Conservation (phyloP, 2,113 vertebrate species). For the Melanotaenia duboulayi region DNA sequence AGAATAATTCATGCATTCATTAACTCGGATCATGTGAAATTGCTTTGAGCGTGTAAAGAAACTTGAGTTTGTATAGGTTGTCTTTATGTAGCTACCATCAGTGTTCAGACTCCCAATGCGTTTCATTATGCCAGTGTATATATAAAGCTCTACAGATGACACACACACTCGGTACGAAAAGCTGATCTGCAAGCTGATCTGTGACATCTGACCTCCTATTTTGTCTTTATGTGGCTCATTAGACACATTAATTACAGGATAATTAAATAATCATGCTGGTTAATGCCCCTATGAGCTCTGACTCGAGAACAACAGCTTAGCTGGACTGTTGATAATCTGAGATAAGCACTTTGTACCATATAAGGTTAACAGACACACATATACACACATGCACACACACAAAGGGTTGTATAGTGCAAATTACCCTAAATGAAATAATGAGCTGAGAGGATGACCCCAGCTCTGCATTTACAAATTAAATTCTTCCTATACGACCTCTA, state of each 20-base stretch:
- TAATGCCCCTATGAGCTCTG: conserved; percentile 15
- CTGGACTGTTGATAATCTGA: background rate
- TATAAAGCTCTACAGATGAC: too few species aligned
- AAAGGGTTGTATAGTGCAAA: conserved; percentile 1
- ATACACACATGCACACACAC: conserved; percentile 2
- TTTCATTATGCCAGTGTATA: too few species aligned
- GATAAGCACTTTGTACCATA: conserved; percentile 15
- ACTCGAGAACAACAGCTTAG: conserved; percentile 19
- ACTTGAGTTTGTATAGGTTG: too few species aligned
- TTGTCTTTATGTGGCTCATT: conserved; percentile 38
- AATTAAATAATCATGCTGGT: conserved; percentile 45
- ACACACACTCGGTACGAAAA: background rate
- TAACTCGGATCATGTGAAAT: too few species aligned
- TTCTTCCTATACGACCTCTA: background rate
- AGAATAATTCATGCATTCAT: too few species aligned
- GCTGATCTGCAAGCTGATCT: conserved; percentile 8
- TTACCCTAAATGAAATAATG: background rate
- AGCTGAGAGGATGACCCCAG: background rate
- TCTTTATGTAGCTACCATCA: too few species aligned
- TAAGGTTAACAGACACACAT: background rate
- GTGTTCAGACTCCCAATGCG: too few species aligned
- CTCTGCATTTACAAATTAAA: conserved; percentile 7
- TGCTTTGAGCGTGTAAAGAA: too few species aligned
- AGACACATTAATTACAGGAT: conserved; percentile 36
- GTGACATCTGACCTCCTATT: conserved; percentile 35